These are phyloP conservation scores for Bradypodion ventrale DNA, from an alignment of 2,797 vertebrate species.

Conservation along the genomic window DNA sequence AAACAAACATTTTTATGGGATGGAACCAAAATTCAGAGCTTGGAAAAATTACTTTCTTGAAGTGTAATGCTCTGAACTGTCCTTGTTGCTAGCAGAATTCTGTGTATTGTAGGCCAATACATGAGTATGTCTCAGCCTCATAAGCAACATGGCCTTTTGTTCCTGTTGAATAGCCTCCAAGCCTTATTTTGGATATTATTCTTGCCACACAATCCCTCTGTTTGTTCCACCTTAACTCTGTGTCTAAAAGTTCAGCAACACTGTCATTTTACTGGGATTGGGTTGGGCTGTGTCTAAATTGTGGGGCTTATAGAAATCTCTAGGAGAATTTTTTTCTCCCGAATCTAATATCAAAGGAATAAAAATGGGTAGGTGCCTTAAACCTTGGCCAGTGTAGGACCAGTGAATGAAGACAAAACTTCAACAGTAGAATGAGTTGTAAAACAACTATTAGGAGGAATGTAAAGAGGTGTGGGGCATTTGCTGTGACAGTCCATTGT, in stretches of 20 bases:
- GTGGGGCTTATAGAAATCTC: not conserved
- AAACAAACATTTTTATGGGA: not conserved
- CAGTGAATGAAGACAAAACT: constrained; percentile 6
- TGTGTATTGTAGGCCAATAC: too few relatives aligned
- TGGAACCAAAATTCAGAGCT: not conserved
- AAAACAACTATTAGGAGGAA: not conserved
- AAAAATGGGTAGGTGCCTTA: not conserved
- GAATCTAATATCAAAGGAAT: not conserved
- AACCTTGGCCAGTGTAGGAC: not conserved
- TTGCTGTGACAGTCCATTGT: too few relatives aligned
- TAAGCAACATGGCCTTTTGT: not conserved
- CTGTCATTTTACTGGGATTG: not conserved
- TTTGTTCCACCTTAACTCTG: not conserved
- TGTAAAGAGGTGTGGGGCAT: not conserved
- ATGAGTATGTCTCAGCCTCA: not conserved
- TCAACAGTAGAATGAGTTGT: not conserved
- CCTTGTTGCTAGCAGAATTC: too few relatives aligned
- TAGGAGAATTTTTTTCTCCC: not conserved
- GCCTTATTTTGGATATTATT: not conserved
- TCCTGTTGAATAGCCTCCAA: not conserved
- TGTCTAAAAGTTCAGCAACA: not conserved
- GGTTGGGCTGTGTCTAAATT: not conserved
- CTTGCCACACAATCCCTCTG: not conserved
- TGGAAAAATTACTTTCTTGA: not conserved
- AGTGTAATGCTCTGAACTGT: too few relatives aligned